These are phyloP conservation scores for Mycetomoellerius zeteki DNA, from an alignment of 1,140 invertebrate species.

Conservation along the genomic window DNA sequence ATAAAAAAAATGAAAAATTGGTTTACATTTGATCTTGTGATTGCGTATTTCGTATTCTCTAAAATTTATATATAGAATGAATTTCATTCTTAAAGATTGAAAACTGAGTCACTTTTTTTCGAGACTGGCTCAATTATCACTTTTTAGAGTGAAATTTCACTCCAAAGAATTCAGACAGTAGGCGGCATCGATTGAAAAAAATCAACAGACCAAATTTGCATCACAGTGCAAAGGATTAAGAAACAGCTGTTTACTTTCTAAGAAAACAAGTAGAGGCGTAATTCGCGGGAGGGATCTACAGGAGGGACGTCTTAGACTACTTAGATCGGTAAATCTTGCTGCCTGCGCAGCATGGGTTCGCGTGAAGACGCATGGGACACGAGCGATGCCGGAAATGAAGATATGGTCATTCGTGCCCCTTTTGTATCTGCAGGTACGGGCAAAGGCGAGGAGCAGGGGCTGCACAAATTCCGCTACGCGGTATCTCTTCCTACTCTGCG, in stretches of 20 bases:
- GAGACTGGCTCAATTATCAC: no score
- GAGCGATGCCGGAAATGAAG: constrained; percentile 32
- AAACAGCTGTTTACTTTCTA: background rate
- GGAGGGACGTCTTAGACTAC: background rate
- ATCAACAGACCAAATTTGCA: no score
- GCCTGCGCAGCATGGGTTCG: background rate
- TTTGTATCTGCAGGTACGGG: constrained; percentile 2
- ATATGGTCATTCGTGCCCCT: constrained; percentile 17
- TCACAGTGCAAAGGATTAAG: background rate
- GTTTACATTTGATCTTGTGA: no score
- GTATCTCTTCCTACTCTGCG: constrained; percentile 62
- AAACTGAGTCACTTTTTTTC: no score
- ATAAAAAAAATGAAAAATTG: no score
- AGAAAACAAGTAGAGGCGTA: background rate
- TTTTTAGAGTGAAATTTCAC: no score
- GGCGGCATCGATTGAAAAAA: no score
- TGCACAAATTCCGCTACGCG: constrained; percentile 60
- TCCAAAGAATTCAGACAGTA: no score
- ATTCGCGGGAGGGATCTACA: background rate
- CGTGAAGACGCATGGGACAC: constrained; percentile 16
- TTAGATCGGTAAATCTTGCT: constrained; percentile 17
- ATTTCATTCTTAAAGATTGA: no score
- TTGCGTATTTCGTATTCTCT: no score
- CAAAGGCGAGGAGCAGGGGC: constrained; percentile 47
- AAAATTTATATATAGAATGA: no score